A percentile compares a stretch with the other conserved stretches of the same genome.
phyloP scores from a whole-genome alignment of 2,113 vertebrate species.

The Tichodroma muraria region DNA sequence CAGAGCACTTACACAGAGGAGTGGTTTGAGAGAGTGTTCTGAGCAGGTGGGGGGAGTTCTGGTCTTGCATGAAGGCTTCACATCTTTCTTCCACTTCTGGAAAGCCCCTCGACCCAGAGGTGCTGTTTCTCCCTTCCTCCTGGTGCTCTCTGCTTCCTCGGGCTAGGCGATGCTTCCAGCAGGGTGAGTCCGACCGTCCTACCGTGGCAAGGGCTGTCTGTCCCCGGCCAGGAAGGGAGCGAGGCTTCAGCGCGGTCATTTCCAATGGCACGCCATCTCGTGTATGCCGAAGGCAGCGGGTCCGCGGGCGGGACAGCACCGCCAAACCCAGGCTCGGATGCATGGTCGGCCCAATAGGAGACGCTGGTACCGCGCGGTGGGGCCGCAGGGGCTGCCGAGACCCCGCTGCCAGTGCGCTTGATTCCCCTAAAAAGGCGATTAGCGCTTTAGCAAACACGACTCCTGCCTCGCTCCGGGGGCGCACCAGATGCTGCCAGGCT shows the following conservation, averaged over 20 bases:
- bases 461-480: fast-evolving
- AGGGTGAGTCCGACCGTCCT: neutral
- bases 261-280: neutral
- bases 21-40: neutral
- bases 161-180: neutral
- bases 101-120: neutral
- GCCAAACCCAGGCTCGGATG: neutral
- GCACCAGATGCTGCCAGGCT: fast-evolving
- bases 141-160: neutral
- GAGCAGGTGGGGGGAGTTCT: neutral
- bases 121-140: neutral
- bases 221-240: fast-evolving
- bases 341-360: fast-evolving
- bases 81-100: neutral
- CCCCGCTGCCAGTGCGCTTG: fast-evolving
- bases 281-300: fast-evolving
- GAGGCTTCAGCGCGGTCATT: neutral
- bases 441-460: fast-evolving
- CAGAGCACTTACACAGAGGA: neutral
- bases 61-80: neutral
- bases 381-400: neutral
- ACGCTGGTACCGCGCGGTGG: fast-evolving
- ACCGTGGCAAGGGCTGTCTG: neutral
- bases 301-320: neutral
- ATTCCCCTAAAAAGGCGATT: fast-evolving